Evolutionary conservation across 2,888 invertebrate species (phyloP).

Genomic region (Pheosia tremula): DNA sequence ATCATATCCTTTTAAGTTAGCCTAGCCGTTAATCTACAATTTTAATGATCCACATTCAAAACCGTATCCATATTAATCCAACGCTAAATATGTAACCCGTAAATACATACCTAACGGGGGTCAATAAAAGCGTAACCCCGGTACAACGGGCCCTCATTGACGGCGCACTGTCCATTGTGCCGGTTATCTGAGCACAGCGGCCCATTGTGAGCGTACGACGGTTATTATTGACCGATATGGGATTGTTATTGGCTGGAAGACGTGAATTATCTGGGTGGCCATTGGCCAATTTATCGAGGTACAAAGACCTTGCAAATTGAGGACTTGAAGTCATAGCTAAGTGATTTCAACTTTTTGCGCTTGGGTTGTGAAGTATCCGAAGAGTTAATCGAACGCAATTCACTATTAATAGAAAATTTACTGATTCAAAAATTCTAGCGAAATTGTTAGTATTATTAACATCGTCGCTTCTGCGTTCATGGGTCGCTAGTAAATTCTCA

Average conservation of each 20-base stretch:
- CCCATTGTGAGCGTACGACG: constrained; percentile 22
- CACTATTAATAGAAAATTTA: too few species aligned
- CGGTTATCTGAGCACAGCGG: constrained; percentile 31
- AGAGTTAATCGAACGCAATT: too few species aligned
- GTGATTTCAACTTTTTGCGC: too few species aligned
- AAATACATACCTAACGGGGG: constrained; percentile 35
- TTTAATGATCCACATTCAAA: too few species aligned
- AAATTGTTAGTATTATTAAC: too few species aligned
- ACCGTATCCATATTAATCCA: constrained; percentile 29
- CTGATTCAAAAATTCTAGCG: too few species aligned
- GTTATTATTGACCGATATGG: constrained; percentile 18
- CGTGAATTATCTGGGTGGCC: not conserved
- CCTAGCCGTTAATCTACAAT: too few species aligned
- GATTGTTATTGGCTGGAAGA: constrained; percentile 3
- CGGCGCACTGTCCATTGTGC: constrained; percentile 25
- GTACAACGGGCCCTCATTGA: constrained; percentile 38
- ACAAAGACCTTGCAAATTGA: not conserved
- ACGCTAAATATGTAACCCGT: constrained; percentile 31
- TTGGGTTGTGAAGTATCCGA: too few species aligned
- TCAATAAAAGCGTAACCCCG: constrained; percentile 53
- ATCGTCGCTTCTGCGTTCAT: too few species aligned
- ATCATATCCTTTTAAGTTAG: too few species aligned
- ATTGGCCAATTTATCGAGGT: not conserved
- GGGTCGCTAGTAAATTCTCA: too few species aligned
- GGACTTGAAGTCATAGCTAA: too few species aligned